Conservation (phyloP, 2,113 vertebrate genomes). For the Myotis brandtii region DNA sequence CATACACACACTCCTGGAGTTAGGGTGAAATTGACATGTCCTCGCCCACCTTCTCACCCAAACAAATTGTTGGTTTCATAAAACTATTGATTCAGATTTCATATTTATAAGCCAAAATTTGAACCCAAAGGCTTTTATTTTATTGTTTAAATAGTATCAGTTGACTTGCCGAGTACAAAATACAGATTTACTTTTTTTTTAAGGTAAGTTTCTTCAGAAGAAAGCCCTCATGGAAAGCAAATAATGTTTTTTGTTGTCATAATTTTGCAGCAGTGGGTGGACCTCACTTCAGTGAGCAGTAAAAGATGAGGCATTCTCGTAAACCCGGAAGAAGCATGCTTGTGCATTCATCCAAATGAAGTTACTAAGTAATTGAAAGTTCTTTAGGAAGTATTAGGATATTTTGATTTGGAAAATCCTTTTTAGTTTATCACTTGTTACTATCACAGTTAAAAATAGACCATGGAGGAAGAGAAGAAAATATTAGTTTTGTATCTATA, state of each 20-base stretch:
- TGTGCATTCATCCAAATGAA: background rate
- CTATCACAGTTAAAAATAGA: constrained; percentile 18
- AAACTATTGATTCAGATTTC: background rate
- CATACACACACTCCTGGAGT: background rate
- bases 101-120: background rate
- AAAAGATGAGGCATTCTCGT: background rate
- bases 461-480: background rate
- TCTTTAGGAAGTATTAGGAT: background rate
- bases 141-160: constrained; percentile 30
- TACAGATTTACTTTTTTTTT: background rate
- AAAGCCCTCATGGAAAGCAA: background rate
- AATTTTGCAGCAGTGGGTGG: background rate
- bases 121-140: constrained; percentile 1
- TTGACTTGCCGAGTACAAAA: constrained; percentile 17
- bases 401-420: constrained; percentile 5
- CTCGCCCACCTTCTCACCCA: constrained; percentile 10
- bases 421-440: background rate
- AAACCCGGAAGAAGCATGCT: background rate
- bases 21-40: background rate
- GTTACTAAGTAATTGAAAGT: background rate
- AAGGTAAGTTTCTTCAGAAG: background rate
- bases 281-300: background rate
- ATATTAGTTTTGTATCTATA: background rate
- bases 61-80: background rate
- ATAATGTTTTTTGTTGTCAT: background rate